Evolutionary conservation across 2,113 vertebrate species (phyloP), one percentile per base, ranked within the genome.

Genomic region (Erythrolamprus reginae): DNA sequence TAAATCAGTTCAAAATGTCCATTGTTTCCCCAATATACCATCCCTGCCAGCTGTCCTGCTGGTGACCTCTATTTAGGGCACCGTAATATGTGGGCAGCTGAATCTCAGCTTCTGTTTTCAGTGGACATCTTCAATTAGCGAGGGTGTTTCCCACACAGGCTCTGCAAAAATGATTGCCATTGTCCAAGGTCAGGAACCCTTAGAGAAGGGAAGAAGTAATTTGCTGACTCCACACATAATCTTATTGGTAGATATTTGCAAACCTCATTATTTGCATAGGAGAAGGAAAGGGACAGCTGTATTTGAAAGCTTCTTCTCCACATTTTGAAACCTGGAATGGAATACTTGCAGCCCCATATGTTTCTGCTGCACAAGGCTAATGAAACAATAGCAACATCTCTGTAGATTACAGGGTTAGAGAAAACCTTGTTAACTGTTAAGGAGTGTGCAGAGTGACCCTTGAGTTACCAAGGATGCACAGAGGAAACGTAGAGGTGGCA

Each of bases 71-170:
- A 91, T 93, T 90, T 77, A 33, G 84, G 89, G 91, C 0, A 7
- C 90, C 90, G 92, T 83, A 92, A 85, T 92, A 91, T 0, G 86
- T 93, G 93, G 94, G 94, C 82, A 85, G 92, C 86, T 92, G 82
- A 92, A 95, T 94, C 0, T 65, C 93, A 94, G 94, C 90, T 86
- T 94, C 92, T 77, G 70, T 38, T 77, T 42, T 77, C 21, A 88
- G 53, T n/a, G 15, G 92, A 86, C 82, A 95, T 90, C 53, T 92
- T 95, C 56, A 86, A 89, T 87, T 77, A 92, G 89, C 89, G 84
- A 92, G 92, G 90, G 89, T 90, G 47, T 95, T 93, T 1, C 94
- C 93, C 93, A 95, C 92, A 92, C 93, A 95, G 90, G 92, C 92
- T 90, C 90, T 94, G 94, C 90, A 88, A 86, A 84, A 86, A 94